Evolutionary conservation across 1,140 invertebrate species (phyloP), one percentile per base, ranked within the genome.

Genomic region (Marisa cornuarietis): DNA sequence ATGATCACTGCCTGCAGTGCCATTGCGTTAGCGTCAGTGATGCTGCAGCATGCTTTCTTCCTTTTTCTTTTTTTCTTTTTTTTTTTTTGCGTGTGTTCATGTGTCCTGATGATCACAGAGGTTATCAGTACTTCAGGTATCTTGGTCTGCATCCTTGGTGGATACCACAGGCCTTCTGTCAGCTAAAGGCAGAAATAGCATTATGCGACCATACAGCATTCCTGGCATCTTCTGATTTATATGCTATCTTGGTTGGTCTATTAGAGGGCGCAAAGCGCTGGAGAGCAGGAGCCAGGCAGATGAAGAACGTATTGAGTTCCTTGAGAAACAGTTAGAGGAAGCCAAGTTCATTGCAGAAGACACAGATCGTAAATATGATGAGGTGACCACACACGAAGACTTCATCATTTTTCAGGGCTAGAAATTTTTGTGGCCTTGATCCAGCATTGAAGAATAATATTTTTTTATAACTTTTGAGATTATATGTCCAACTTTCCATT

Each of bases 341-440:
- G 98, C 98, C 92, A 95, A 98, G 91, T 97, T 98, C 94, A 94
- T 99, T 91, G 98, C 98, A 92, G 98, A 99, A 93, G 98, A 99
- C 93, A 98, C 98, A 90, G 98, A 99, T 94, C 97, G 99, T 94
- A 99, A 99, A 98, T 99, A 99, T 94, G 98, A 99, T 96, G 98
- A 99, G 98, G 98, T 99, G 94, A 81, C 76, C 65, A 24, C 5
- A 68, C 54, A 58, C 5, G 54, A 58, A 11, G 54, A 11, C 16
- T 58, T 58, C 31, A 11, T 68, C 31, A 11, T 68, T 22, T 68
- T 68, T 68, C 31, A 42, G 31, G 66, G 31, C 66, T 42, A 68
- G 66, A 68, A 68, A 68, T 68, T 42, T 22, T 7, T 14, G 31
- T 42, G 31, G 31, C 31, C 31, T 42, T 42, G 1, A 42, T 42